phyloP scores from a whole-genome alignment of 2,797 vertebrate species.

The Dicrostonyx torquatus region DNA sequence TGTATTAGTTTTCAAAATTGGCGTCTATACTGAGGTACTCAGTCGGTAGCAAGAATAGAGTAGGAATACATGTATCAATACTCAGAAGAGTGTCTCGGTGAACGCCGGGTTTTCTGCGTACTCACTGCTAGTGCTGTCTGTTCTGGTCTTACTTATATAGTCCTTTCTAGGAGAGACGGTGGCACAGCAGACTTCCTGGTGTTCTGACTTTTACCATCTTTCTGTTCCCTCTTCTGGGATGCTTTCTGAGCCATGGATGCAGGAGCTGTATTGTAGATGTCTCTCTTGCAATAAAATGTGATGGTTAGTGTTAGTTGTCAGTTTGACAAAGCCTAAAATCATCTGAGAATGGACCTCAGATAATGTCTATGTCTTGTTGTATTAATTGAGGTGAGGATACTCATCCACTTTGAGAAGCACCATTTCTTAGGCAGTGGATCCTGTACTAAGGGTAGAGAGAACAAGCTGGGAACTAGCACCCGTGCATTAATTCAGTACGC shows the following conservation, averaged over 20 bases:
- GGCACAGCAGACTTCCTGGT: neutral
- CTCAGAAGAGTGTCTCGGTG: neutral
- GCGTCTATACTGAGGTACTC: too few relatives aligned
- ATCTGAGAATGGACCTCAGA: neutral
- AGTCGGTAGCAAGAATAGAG: neutral
- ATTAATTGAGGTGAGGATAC: neutral
- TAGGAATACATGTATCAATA: neutral
- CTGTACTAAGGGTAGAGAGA: neutral
- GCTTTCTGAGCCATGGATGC: neutral
- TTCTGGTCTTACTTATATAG: neutral
- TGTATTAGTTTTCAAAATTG: neutral
- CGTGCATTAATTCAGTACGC: neutral
- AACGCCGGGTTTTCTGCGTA: neutral
- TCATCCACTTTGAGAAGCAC: neutral
- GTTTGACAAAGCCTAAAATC: neutral
- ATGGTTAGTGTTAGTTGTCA: neutral
- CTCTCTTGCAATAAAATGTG: neutral
- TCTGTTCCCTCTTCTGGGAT: neutral
- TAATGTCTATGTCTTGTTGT: too few relatives aligned
- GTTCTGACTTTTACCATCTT: neutral
- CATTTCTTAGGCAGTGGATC: neutral
- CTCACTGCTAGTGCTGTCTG: neutral
- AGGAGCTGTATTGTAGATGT: neutral
- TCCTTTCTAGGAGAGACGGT: neutral
- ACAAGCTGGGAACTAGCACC: neutral